Conservation (phyloP, 2,888 invertebrate species). For the Folsomia manolachei region DNA sequence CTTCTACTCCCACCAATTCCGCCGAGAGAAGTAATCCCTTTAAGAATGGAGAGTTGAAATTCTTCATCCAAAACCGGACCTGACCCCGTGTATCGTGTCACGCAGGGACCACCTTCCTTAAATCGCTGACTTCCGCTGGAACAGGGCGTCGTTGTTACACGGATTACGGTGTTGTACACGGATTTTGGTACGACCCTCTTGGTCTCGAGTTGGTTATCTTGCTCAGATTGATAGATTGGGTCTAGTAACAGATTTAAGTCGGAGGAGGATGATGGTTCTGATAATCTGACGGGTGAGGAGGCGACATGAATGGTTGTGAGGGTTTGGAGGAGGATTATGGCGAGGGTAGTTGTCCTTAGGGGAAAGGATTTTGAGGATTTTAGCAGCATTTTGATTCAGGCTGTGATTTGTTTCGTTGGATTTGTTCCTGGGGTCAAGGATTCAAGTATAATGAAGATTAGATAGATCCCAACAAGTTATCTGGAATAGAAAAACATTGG, state of each 20-base stretch:
- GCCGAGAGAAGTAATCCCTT: neutral
- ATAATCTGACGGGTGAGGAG: neutral
- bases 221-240: slow-evolving; percentile 40
- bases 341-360: neutral
- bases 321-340: slow-evolving; percentile 19
- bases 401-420: too few relatives aligned
- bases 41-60: slow-evolving; percentile 1
- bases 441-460: too few relatives aligned
- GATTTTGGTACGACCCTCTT: slow-evolving; percentile 40
- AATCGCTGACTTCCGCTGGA: slow-evolving; percentile 32
- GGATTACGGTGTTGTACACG: slow-evolving; percentile 39
- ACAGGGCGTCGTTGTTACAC: slow-evolving; percentile 31
- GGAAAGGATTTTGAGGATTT: neutral
- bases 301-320: slow-evolving; percentile 12
- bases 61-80: slow-evolving; percentile 19
- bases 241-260: slow-evolving; percentile 40
- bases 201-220: slow-evolving; percentile 28
- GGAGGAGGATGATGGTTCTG: slow-evolving; percentile 12
- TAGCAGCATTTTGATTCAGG: slow-evolving; percentile 12
- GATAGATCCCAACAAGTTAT: too few relatives aligned
- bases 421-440: too few relatives aligned
- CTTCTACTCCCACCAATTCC: neutral
- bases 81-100: slow-evolving; percentile 24
- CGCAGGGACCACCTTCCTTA: slow-evolving; percentile 34
- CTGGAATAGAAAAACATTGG: too few relatives aligned